Percentiles rank a stretch among this genome's conserved stretches.
phyloP scores from a whole-genome alignment of 2,797 vertebrate genomes.

The Muscicapa comitata region DNA sequence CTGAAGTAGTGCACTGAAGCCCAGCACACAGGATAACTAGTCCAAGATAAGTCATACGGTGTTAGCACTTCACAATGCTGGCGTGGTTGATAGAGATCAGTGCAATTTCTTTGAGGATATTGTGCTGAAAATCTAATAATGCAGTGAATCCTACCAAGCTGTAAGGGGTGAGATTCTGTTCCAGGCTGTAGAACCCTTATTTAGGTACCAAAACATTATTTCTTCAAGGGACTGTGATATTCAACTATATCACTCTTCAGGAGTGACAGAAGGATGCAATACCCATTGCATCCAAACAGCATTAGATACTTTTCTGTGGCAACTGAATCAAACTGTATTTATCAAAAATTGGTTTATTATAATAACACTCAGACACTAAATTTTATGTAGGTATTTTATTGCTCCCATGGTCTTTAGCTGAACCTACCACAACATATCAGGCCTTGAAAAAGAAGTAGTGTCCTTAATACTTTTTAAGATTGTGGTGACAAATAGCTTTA shows the following conservation, averaged over 20 bases:
- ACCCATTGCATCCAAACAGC: not conserved
- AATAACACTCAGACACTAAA: not conserved
- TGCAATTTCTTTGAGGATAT: not conserved
- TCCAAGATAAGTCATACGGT: not conserved
- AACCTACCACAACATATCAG: not conserved
- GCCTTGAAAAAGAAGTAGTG: not conserved
- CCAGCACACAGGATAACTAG: not conserved
- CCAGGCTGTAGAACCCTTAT: not conserved
- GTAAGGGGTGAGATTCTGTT: not conserved
- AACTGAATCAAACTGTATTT: not conserved
- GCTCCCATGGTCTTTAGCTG: not conserved
- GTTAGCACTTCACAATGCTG: not conserved
- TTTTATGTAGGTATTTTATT: not conserved
- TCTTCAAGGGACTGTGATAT: not conserved
- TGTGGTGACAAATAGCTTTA: not conserved
- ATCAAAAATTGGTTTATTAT: not conserved
- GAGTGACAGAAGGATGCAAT: not conserved
- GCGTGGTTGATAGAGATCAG: not conserved
- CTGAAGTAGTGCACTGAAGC: not conserved
- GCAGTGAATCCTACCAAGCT: not conserved
- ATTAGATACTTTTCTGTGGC: not conserved
- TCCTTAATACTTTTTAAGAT: not conserved
- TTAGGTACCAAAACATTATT: not conserved
- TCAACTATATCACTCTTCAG: not conserved
- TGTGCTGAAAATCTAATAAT: not conserved